A percentile compares a stretch with the other conserved stretches of the same genome.
These are phyloP conservation scores for Diglossa brunneiventris DNA, from an alignment of 2,113 vertebrate species.

Conservation along the genomic window DNA sequence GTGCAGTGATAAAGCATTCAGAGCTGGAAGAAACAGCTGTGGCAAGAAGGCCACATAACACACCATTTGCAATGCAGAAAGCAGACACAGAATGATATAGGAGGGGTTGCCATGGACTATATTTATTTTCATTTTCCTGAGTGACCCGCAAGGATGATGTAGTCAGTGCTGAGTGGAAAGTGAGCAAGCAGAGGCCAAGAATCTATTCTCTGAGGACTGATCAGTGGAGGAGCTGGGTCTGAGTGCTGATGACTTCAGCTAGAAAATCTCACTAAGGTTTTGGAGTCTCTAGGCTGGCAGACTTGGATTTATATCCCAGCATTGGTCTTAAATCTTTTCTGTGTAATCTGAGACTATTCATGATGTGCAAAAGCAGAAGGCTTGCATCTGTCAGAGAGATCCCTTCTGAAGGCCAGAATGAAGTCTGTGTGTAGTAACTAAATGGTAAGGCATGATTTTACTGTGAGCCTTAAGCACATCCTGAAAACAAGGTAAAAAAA, in stretches of 20 bases:
- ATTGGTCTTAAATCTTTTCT: slow-evolving; percentile 2
- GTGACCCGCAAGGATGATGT: slow-evolving; percentile 7
- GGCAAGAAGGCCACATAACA: background rate
- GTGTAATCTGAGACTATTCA: slow-evolving; percentile 12
- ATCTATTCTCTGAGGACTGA: background rate
- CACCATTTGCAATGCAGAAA: background rate
- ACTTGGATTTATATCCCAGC: background rate
- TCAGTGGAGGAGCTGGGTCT: background rate
- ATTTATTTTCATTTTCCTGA: slow-evolving; percentile 35
- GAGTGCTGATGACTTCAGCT: slow-evolving; percentile 4
- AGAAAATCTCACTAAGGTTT: background rate
- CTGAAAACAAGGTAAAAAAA: background rate
- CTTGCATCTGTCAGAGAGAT: background rate
- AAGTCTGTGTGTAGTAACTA: background rate
- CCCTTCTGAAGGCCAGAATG: background rate
- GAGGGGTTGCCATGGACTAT: background rate
- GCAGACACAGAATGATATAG: slow-evolving; percentile 12
- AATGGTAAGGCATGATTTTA: background rate
- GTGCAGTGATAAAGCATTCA: background rate
- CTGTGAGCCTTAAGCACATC: background rate
- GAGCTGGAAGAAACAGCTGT: background rate
- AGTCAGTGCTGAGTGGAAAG: slow-evolving; percentile 35
- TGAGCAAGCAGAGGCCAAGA: background rate
- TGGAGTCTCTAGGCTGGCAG: background rate
- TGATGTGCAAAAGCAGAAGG: background rate